phyloP scores from a whole-genome alignment of 2,888 invertebrate genomes.

The Drosophila monieri region DNA sequence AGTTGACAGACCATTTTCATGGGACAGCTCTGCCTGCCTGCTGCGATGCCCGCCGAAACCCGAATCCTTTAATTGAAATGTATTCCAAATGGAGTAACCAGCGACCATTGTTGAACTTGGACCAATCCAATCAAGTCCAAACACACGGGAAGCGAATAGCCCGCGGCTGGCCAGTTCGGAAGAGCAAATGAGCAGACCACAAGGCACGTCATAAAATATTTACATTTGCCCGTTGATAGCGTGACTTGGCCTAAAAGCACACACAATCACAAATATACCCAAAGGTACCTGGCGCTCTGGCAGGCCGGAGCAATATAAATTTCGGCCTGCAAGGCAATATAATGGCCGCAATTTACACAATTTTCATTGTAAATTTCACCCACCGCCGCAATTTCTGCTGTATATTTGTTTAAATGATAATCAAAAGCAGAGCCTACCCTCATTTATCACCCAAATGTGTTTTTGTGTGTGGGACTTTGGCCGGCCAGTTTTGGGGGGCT shows the following conservation, averaged over 20 bases:
- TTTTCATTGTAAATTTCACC: conserved; percentile 42
- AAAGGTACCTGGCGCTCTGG: conserved; percentile 28
- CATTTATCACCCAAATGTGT: conserved; percentile 59
- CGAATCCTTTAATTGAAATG: conserved; percentile 28
- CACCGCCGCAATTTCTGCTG: conserved; percentile 24
- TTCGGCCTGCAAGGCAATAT: conserved; percentile 9
- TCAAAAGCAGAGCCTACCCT: conserved; percentile 63
- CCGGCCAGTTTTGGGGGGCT: conserved; percentile 8
- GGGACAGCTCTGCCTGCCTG: neutral
- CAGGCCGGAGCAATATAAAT: conserved; percentile 60
- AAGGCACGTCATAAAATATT: conserved; percentile 54
- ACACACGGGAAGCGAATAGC: conserved; percentile 23
- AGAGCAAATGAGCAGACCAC: conserved; percentile 25
- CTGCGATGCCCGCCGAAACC: neutral
- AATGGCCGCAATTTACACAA: conserved; percentile 56
- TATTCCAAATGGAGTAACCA: conserved; percentile 7
- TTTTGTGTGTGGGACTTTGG: conserved; percentile 4
- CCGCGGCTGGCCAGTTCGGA: neutral
- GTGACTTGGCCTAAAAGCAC: conserved; percentile 37
- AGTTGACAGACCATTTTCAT: conserved; percentile 28
- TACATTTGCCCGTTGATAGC: conserved; percentile 40
- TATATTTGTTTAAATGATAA: conserved; percentile 59
- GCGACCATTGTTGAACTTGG: conserved; percentile 9
- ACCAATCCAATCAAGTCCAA: conserved; percentile 19
- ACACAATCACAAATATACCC: neutral